Conservation (phyloP, 37 sponge, comb jelly and placozoan genomes). For the Aphrocallistes beatrix region DNA sequence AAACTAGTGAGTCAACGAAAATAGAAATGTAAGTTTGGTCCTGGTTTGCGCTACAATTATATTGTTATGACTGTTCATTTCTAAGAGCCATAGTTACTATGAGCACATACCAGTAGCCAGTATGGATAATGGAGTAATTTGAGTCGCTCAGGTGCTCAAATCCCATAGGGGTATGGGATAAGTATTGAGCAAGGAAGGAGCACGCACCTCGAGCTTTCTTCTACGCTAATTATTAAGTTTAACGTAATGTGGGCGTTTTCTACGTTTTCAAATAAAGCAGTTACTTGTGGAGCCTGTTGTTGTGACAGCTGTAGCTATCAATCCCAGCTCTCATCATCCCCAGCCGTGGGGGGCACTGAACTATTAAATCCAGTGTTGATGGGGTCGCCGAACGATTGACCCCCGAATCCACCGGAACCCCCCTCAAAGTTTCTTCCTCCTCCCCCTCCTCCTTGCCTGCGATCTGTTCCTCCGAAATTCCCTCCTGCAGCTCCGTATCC, state of each 20-base stretch:
- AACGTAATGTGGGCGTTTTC: background rate
- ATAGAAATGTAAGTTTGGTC: background rate
- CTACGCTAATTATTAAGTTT: background rate
- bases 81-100: no score
- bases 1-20: background rate
- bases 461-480: constrained; percentile 70
- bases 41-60: background rate
- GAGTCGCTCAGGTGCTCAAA: constrained; percentile 14
- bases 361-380: background rate
- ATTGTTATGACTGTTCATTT: constrained; percentile 8
- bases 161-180: background rate
- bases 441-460: constrained; percentile 37
- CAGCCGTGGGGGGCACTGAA: background rate
- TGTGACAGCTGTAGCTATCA: background rate
- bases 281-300: background rate
- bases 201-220: background rate
- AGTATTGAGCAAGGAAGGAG: background rate
- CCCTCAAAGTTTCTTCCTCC: background rate
- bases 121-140: background rate
- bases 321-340: constrained; percentile 14
- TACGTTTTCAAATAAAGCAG: background rate
- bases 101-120: no score
- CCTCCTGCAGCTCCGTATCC: constrained; percentile 65
- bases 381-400: constrained; percentile 10
- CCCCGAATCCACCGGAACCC: background rate